These are phyloP conservation scores for Phainopepla nitens DNA, from an alignment of 2,113 vertebrate species.

Conservation along the genomic window DNA sequence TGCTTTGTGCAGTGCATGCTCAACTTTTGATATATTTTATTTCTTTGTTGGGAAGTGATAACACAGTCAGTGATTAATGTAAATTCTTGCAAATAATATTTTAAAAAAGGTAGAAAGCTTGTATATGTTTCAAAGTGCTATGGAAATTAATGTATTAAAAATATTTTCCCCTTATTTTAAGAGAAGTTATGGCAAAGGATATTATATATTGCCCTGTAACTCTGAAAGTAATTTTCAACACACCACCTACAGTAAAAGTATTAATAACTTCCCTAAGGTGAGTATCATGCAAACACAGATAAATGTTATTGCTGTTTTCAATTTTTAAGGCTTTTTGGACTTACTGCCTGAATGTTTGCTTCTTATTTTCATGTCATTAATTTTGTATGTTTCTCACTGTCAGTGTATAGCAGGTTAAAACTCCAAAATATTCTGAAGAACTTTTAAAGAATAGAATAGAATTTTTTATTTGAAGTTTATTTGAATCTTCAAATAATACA, in stretches of 20 bases:
- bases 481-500: not conserved
- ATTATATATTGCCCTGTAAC: not conserved
- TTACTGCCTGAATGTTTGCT: not conserved
- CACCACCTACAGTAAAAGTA: not conserved
- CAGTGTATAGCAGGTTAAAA: not conserved
- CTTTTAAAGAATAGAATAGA: not conserved
- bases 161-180: slow-evolving; percentile 23
- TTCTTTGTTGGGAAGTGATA: not conserved
- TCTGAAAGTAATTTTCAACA: slow-evolving; percentile 17
- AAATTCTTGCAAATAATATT: not conserved
- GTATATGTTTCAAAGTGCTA: not conserved
- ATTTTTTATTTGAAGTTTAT: not conserved
- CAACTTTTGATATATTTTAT: not conserved
- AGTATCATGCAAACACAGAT: not conserved
- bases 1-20: not conserved
- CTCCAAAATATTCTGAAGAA: not conserved
- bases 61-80: not conserved
- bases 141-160: not conserved
- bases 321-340: slow-evolving; percentile 1
- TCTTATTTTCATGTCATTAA: not conserved
- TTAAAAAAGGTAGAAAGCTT: not conserved
- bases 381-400: not conserved
- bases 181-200: not conserved
- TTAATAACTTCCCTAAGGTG: slow-evolving; percentile 44
- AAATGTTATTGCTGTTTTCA: not conserved